Percentiles rank a stretch among this genome's conserved stretches.
These are phyloP conservation scores for Nannobrachium achirus DNA, from an alignment of 2,113 vertebrate genomes.

Conservation along the genomic window DNA sequence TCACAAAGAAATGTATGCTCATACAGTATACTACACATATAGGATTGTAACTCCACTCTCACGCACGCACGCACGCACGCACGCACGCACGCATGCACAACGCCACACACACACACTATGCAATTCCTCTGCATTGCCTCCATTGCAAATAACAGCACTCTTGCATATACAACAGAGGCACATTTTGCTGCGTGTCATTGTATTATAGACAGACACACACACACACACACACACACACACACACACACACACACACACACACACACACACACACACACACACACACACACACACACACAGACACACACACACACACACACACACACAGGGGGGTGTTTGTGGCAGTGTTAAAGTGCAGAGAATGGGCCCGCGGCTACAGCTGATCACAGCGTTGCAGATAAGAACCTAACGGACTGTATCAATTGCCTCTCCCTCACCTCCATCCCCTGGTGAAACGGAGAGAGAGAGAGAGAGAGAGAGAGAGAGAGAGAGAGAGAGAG, in stretches of 20 bases:
- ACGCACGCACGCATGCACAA: no score
- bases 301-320: slow-evolving; percentile 66
- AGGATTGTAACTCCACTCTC: no score
- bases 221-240: slow-evolving; percentile 65
- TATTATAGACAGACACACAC: slow-evolving; percentile 77
- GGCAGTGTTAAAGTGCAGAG: slow-evolving; percentile 86
- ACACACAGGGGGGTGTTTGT: slow-evolving; percentile 78
- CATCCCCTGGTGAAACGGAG: slow-evolving; percentile 82
- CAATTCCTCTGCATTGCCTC: no score
- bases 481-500: no score
- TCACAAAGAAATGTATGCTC: no score
- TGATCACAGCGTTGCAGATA: slow-evolving; percentile 84
- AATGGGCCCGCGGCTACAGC: slow-evolving; percentile 87
- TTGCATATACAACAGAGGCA: slow-evolving; percentile 79
- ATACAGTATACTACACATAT: no score
- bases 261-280: slow-evolving; percentile 70
- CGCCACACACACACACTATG: no score
- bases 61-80: no score
- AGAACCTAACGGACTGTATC: slow-evolving; percentile 90
- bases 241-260: slow-evolving; percentile 42
- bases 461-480: no score
- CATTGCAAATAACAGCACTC: no score
- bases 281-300: slow-evolving; percentile 40
- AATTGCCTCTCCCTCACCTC: slow-evolving; percentile 89
- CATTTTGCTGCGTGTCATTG: slow-evolving; percentile 80